A percentile compares a stretch with the other conserved stretches of the same genome.
phyloP scores from a whole-genome alignment of 2,797 vertebrate genomes.

The Eidolon dupreanum region DNA sequence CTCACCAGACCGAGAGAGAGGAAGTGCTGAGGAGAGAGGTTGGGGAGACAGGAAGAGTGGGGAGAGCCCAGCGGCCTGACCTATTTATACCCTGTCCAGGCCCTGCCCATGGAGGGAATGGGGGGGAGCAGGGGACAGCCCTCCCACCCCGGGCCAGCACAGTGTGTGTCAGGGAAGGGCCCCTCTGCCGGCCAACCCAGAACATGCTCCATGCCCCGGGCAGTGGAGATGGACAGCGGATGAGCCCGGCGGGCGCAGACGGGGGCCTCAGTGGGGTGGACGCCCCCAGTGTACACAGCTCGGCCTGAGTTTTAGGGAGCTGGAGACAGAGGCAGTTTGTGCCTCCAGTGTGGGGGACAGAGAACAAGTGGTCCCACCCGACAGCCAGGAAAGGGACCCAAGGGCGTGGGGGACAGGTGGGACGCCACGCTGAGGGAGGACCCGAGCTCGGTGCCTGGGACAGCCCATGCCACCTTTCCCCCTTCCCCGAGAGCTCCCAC shows the following conservation, averaged over 20 bases:
- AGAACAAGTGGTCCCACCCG: neutral
- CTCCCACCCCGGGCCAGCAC: neutral
- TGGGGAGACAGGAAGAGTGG: constrained; percentile 22
- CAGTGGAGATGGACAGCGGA: neutral
- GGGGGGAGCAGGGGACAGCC: neutral
- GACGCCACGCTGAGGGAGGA: neutral
- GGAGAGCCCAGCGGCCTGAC: constrained; percentile 14
- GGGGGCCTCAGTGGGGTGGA: neutral
- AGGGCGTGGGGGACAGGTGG: neutral
- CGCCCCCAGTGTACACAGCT: neutral
- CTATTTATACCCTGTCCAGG: constrained; percentile 77
- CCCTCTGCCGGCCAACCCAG: neutral
- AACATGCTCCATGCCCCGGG: neutral
- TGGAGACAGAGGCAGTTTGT: neutral
- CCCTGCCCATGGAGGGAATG: constrained; percentile 69
- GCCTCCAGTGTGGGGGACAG: rapidly evolving
- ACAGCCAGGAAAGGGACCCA: neutral
- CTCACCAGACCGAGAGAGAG: constrained; percentile 63
- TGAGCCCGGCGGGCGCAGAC: neutral
- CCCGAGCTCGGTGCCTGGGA: neutral
- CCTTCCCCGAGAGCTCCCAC: neutral
- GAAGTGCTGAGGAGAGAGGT: constrained; percentile 23
- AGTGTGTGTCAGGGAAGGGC: neutral
- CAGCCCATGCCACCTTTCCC: too few relatives aligned
- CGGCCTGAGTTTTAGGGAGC: neutral